Conservation (phyloP, 2,113 vertebrate species). For the Semicossyphus pulcher region DNA sequence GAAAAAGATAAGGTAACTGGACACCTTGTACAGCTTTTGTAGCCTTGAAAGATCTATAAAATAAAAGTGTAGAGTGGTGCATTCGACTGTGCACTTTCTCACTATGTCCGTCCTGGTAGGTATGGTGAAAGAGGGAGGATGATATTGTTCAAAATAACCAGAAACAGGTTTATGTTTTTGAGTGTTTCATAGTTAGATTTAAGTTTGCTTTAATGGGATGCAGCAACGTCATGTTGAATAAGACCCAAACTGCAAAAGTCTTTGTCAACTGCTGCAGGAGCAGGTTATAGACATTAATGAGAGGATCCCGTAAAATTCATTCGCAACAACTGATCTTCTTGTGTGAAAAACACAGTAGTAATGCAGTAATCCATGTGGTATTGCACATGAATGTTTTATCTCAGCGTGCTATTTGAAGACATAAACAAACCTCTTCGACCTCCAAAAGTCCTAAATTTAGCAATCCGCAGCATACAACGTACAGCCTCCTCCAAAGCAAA, state of each 20-base stretch:
- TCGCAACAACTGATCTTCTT: slow-evolving; percentile 38
- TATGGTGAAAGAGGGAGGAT: no score
- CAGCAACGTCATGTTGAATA: slow-evolving; percentile 17
- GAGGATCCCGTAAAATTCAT: slow-evolving; percentile 31
- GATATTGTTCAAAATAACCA: no score
- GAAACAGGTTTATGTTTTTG: no score
- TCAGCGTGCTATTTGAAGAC: slow-evolving; percentile 42
- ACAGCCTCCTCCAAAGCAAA: slow-evolving; percentile 56
- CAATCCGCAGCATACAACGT: slow-evolving; percentile 41
- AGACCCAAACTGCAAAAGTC: slow-evolving; percentile 26
- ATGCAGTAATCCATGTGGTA: slow-evolving; percentile 30
- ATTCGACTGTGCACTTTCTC: no score
- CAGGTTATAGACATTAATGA: slow-evolving; percentile 60
- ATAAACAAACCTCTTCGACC: slow-evolving; percentile 49
- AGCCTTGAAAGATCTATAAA: no score
- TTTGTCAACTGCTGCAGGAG: slow-evolving; percentile 34
- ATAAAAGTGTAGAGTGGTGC: no score
- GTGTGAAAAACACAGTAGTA: slow-evolving; percentile 36
- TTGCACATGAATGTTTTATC: slow-evolving; percentile 55
- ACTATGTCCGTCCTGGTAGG: no score
- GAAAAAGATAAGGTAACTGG: no score
- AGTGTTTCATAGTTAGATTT: no score
- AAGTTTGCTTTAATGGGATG: slow-evolving; percentile 4
- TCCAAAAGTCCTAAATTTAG: slow-evolving; percentile 70
- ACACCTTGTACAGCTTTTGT: no score